Evolutionary conservation across 2,888 invertebrate species (phyloP).

Genomic region (Andrena bucephala): DNA sequence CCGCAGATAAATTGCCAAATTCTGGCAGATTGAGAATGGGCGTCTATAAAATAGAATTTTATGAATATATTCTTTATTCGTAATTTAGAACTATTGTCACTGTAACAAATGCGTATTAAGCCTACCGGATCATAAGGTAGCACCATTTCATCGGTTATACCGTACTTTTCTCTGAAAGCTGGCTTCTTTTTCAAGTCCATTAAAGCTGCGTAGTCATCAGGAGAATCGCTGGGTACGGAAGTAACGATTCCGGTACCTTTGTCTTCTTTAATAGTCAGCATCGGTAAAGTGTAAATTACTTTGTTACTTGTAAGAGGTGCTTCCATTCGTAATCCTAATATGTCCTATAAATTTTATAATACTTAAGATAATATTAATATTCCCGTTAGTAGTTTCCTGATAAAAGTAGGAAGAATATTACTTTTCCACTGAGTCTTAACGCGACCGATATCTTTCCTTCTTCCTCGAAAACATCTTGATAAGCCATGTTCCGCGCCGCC

Average conservation of each 20-base stretch:
- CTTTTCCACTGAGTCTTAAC: constrained; percentile 89
- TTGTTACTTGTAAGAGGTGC: constrained; percentile 95
- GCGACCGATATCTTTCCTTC: constrained; percentile 93
- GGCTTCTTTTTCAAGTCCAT: constrained; percentile 97
- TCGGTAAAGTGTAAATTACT: constrained; percentile 96
- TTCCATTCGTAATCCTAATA: constrained; percentile 93
- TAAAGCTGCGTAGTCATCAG: constrained; percentile 98
- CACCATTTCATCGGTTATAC: constrained; percentile 93
- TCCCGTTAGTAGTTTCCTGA: not conserved
- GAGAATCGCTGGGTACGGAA: constrained; percentile 99
- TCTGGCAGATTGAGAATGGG: constrained; percentile 97
- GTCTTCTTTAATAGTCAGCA: constrained; percentile 98
- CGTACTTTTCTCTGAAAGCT: constrained; percentile 96
- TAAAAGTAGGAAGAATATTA: constrained; percentile 76
- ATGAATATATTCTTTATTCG: not conserved
- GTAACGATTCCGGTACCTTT: constrained; percentile 99
- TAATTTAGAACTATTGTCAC: not conserved
- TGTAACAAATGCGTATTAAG: constrained; percentile 47
- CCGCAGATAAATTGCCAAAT: constrained; percentile 94
- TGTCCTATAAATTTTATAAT: constrained; percentile 85
- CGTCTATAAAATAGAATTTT: constrained; percentile 87
- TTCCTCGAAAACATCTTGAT: constrained; percentile 94
- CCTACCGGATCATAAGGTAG: constrained; percentile 88
- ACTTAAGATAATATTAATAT: constrained; percentile 3
- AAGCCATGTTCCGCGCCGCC: constrained; percentile 97